A percentile compares a stretch with the other conserved stretches of the same genome.
Evolutionary conservation across 1,140 invertebrate species (phyloP).

Genomic region (Drosophila guanche): DNA sequence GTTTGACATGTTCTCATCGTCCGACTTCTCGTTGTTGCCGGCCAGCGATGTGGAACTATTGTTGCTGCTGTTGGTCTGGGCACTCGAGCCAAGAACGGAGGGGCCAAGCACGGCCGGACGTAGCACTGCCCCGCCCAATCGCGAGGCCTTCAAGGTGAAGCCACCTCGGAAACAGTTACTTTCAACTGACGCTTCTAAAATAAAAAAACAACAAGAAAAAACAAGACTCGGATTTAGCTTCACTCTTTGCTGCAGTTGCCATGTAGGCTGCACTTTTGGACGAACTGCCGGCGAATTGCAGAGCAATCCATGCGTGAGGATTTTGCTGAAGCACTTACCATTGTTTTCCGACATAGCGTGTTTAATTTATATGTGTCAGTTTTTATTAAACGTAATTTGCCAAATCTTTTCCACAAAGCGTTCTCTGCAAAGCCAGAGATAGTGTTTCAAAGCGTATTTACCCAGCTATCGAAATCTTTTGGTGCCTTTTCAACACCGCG

Average conservation of each 20-base stretch:
- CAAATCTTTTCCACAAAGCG: constrained; percentile 65
- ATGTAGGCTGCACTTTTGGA: background rate
- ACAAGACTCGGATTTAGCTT: constrained; percentile 33
- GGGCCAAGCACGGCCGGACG: constrained; percentile 67
- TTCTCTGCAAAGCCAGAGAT: constrained; percentile 56
- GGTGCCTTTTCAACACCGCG: constrained; percentile 16
- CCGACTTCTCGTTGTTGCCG: constrained; percentile 46
- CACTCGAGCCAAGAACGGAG: constrained; percentile 46
- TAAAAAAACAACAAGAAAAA: constrained; percentile 51
- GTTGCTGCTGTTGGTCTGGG: constrained; percentile 48
- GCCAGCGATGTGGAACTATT: constrained; percentile 44
- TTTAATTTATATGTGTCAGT: constrained; percentile 32
- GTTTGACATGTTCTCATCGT: constrained; percentile 44
- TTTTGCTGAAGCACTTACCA: constrained; percentile 53
- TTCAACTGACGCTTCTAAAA: constrained; percentile 78
- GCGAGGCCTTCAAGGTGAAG: constrained; percentile 75
- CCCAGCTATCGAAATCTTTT: constrained; percentile 13
- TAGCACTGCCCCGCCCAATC: constrained; percentile 71
- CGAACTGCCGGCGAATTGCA: background rate
- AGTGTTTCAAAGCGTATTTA: constrained; percentile 20
- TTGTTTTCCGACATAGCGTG: constrained; percentile 78
- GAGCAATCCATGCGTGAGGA: background rate
- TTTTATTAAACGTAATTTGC: constrained; percentile 42
- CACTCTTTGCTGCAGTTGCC: constrained; percentile 9
- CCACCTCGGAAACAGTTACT: constrained; percentile 78